Evolutionary conservation across 2,797 vertebrate genomes (phyloP).

Genomic region (Eutrigla gurnardus): DNA sequence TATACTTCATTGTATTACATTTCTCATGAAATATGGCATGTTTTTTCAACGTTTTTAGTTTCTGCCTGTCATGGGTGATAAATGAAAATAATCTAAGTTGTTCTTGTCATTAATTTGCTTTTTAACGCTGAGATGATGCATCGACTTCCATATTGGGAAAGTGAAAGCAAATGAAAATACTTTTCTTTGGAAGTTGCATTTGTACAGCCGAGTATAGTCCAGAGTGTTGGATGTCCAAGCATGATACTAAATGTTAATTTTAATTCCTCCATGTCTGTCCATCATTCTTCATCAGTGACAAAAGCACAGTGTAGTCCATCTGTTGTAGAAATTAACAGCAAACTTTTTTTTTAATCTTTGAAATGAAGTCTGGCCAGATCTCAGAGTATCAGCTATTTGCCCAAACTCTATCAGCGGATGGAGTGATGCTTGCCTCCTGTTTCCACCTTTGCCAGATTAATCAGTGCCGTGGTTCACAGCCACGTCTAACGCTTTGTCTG

Average conservation of each 20-base stretch:
- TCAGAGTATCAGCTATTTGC: constrained; percentile 26
- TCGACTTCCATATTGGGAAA: neutral
- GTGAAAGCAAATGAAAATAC: neutral
- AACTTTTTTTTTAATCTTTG: constrained; percentile 21
- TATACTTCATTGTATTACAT: too few species aligned
- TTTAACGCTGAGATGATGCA: too few species aligned
- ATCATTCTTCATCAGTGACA: neutral
- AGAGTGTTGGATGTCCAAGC: neutral
- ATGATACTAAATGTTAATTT: neutral
- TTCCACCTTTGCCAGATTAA: constrained; percentile 52
- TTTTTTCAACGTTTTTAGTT: too few species aligned
- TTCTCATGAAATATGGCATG: too few species aligned
- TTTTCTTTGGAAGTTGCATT: neutral
- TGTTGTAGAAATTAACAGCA: neutral
- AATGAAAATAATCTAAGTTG: too few species aligned
- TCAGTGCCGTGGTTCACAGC: constrained; percentile 41
- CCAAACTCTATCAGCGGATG: constrained; percentile 30
- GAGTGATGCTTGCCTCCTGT: constrained; percentile 34
- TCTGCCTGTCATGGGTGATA: too few species aligned
- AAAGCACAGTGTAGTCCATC: neutral
- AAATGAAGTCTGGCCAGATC: constrained; percentile 11
- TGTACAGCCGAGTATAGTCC: neutral
- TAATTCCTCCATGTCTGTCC: neutral
- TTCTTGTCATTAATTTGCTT: too few species aligned
- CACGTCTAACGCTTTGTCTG: constrained; percentile 27